Conservation (phyloP, 2,888 invertebrate genomes). For the Cheilosia vulpina region DNA sequence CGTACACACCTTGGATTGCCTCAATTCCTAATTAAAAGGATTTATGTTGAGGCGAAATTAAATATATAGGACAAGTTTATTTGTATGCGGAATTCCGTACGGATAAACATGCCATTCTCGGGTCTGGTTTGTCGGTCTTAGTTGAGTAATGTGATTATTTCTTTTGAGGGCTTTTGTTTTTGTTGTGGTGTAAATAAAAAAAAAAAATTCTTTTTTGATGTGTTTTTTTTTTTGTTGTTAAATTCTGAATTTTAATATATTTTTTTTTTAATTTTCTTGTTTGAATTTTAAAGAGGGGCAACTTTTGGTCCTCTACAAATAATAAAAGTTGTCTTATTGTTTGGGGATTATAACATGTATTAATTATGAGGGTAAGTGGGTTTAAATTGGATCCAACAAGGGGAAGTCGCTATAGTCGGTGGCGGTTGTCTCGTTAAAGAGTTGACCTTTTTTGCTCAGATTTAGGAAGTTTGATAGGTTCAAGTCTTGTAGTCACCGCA, state of each 20-base stretch:
- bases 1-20: slow-evolving; percentile 74
- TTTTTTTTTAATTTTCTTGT: slow-evolving; percentile 16
- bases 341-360: slow-evolving; percentile 56
- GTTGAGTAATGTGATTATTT: slow-evolving; percentile 70
- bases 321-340: slow-evolving; percentile 60
- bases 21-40: slow-evolving; percentile 75
- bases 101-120: slow-evolving; percentile 62
- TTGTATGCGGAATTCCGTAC: slow-evolving; percentile 65
- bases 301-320: slow-evolving; percentile 35
- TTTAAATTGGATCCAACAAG: slow-evolving; percentile 56
- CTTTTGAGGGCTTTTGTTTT: slow-evolving; percentile 46
- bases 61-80: slow-evolving; percentile 72
- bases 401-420: not conserved
- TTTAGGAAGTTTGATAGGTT: not conserved
- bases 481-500: too few species aligned
- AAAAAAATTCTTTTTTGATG: slow-evolving; percentile 51
- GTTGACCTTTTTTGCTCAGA: not conserved
- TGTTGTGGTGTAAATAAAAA: slow-evolving; percentile 10
- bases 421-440: not conserved
- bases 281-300: slow-evolving; percentile 50
- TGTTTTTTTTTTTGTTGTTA: slow-evolving; percentile 35
- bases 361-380: slow-evolving; percentile 69
- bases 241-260: slow-evolving; percentile 34
- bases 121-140: slow-evolving; percentile 47
- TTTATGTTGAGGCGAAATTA: slow-evolving; percentile 73